Evolutionary conservation across 2,888 invertebrate genomes (phyloP), one percentile per base, ranked within the genome.

Genomic region (Linyphia triangularis): DNA sequence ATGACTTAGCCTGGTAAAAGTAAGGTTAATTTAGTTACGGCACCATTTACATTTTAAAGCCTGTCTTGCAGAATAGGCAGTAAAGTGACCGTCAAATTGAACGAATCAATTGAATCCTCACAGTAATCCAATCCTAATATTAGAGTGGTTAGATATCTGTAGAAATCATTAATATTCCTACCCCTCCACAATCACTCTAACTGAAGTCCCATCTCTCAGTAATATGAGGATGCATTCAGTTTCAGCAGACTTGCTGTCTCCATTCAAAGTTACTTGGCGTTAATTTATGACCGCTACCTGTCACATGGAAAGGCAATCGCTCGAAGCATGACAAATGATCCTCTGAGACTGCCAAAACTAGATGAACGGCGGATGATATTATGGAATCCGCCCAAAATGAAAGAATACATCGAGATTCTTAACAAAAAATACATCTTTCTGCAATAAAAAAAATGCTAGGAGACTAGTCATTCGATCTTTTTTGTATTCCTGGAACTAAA

Each of bases 241-340:
- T 51, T 19, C 24, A 13, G n/a, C 81, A 30, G 61, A 37, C 72
- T 67, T n/a, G 1, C 10, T 9, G 82, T 59, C 82, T 70, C 70
- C 72, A 43, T 30, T 26, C 4, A 19, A 43, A 65, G n/a, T 40
- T 22, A 24, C 37, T 26, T 61, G 72, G 40, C 59, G 61, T 40
- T 82, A 82, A 82, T 82, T 72, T 72, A 82, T 72, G 82, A 70
- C 72, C 69, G 40, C 59, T 24, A 82, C 61, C 72, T 72, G 82
- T 40, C 82, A 81, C 70, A n/a, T 26, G n/a, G 26, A n/a, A 22
- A 67, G 40, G n/a, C 59, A 61, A 22, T 72, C 26, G 13, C 37
- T 40, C 61, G 19, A 82, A 63, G 13, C 16, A 33, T 72, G 72
- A 82, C 72, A 82, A 82, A 82, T 40, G 40, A n/a, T 28, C n/a